phyloP scores from a whole-genome alignment of 2,797 vertebrate genomes.

The Sparus aurata region DNA sequence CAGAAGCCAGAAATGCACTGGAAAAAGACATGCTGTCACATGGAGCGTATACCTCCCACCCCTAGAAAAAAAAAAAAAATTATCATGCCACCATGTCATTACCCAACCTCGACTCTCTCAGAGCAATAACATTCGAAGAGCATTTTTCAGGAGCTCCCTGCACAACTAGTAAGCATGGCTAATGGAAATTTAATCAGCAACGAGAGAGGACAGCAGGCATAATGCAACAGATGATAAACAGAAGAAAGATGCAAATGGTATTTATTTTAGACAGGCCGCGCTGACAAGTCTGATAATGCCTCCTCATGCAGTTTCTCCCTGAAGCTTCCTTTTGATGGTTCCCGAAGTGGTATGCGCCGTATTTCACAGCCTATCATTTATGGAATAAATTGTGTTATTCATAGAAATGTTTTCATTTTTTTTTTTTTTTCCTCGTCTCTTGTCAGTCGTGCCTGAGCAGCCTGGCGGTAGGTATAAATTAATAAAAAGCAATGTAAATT shows the following conservation, averaged over 20 bases:
- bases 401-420: slow-evolving; percentile 65
- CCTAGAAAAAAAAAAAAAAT: slow-evolving; percentile 22
- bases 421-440: slow-evolving; percentile 46
- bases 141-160: slow-evolving; percentile 77
- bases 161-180: slow-evolving; percentile 81
- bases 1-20: slow-evolving; percentile 53
- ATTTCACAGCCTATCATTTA: slow-evolving; percentile 71
- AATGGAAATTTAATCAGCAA: slow-evolving; percentile 89
- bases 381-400: slow-evolving; percentile 72
- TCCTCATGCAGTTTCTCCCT: slow-evolving; percentile 65
- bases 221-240: slow-evolving; percentile 84
- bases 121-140: slow-evolving; percentile 79
- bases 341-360: slow-evolving; percentile 49
- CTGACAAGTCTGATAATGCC: slow-evolving; percentile 80
- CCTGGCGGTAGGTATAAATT: slow-evolving; percentile 44
- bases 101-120: slow-evolving; percentile 73
- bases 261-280: slow-evolving; percentile 78
- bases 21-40: slow-evolving; percentile 69
- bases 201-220: slow-evolving; percentile 83
- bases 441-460: slow-evolving; percentile 49
- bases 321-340: slow-evolving; percentile 69
- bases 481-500: slow-evolving; percentile 67
- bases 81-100: slow-evolving; percentile 73
- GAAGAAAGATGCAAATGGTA: slow-evolving; percentile 83
- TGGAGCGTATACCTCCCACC: slow-evolving; percentile 11